Evolutionary conservation across 1,140 invertebrate genomes (phyloP).

Genomic region (Drosophila repleta): DNA sequence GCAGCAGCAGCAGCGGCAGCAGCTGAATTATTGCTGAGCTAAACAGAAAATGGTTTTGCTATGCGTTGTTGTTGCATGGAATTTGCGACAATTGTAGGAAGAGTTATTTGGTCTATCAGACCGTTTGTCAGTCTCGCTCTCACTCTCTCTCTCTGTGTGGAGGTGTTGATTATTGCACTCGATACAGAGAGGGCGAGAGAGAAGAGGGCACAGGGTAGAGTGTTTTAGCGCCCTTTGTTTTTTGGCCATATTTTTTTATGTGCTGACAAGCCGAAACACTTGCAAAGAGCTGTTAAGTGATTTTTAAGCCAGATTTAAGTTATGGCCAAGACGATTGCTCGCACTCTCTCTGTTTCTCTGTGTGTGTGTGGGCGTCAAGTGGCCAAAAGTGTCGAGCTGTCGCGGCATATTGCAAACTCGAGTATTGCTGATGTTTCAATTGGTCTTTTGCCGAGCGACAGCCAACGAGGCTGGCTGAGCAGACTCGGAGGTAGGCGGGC

Average conservation of each 20-base stretch:
- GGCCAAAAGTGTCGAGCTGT: conserved; percentile 44
- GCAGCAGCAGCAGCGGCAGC: conserved; percentile 14
- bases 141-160: neutral
- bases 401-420: conserved; percentile 67
- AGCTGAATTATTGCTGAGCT: conserved; percentile 57
- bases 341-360: neutral
- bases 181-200: conserved; percentile 33
- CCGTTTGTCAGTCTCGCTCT: neutral
- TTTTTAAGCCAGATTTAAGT: conserved; percentile 77
- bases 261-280: conserved; percentile 55
- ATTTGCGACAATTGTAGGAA: conserved; percentile 39
- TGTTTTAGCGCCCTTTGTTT: conserved; percentile 33
- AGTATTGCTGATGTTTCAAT: conserved; percentile 82
- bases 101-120: conserved; percentile 14
- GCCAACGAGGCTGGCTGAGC: neutral
- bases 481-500: too few relatives aligned
- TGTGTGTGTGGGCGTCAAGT: conserved; percentile 57
- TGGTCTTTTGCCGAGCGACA: conserved; percentile 29
- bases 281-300: conserved; percentile 58
- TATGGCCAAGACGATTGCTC: conserved; percentile 55
- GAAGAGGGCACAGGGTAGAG: neutral
- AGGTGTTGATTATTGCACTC: conserved; percentile 71
- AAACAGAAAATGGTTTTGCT: conserved; percentile 50
- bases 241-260: conserved; percentile 43
- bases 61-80: conserved; percentile 27